These are phyloP conservation scores for Pollenia amentaria DNA, from an alignment of 2,888 invertebrate genomes.

Conservation along the genomic window DNA sequence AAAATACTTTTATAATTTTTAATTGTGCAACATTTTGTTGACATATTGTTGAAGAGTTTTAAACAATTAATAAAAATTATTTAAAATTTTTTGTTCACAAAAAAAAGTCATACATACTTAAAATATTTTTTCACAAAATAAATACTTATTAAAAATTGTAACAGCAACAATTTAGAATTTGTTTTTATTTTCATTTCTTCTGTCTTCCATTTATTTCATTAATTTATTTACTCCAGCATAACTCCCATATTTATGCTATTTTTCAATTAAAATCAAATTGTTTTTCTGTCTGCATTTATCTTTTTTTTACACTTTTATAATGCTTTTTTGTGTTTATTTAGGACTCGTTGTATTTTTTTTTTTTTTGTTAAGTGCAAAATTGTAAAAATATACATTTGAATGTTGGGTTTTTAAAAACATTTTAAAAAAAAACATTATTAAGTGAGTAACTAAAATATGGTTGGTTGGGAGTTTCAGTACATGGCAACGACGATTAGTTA, in stretches of 20 bases:
- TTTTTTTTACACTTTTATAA: constrained; percentile 72
- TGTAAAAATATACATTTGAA: constrained; percentile 23
- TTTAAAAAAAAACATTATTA: constrained; percentile 21
- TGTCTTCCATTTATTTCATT: constrained; percentile 26
- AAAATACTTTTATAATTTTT: constrained; percentile 40
- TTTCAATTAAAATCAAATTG: constrained; percentile 82
- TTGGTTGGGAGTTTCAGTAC: constrained; percentile 1
- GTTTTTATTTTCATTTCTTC: constrained; percentile 43
- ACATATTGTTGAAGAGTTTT: constrained; percentile 71
- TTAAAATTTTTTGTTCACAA: neutral
- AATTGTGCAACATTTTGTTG: constrained; percentile 72
- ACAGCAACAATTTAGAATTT: constrained; percentile 39
- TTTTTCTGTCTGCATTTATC: constrained; percentile 77
- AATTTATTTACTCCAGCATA: constrained; percentile 29
- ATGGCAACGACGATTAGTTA: constrained; percentile 14
- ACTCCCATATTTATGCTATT: constrained; percentile 76
- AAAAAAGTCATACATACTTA: neutral
- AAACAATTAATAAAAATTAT: constrained; percentile 64
- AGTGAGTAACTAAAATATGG: neutral
- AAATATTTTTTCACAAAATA: constrained; percentile 1
- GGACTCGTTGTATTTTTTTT: constrained; percentile 75
- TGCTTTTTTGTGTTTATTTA: constrained; percentile 80
- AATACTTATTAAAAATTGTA: constrained; percentile 50
- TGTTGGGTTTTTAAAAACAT: constrained; percentile 37
- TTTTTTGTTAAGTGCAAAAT: constrained; percentile 21